A percentile compares a stretch with the other conserved stretches of the same genome.
These are phyloP conservation scores for Pissodes strobi DNA, from an alignment of 1,140 invertebrate species.

Conservation along the genomic window DNA sequence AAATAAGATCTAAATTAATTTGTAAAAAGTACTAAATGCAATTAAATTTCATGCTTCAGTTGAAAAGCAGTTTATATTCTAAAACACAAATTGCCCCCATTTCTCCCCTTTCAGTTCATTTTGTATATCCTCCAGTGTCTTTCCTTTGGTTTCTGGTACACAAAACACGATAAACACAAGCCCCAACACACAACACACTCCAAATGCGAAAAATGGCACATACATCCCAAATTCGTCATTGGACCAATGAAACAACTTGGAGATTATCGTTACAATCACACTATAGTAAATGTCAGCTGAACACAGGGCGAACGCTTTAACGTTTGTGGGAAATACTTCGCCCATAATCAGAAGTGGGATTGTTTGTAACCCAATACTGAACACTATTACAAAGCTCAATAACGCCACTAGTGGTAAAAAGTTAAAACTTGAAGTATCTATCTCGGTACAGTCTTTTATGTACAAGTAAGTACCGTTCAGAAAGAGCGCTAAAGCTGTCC, in stretches of 20 bases:
- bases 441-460: conserved; percentile 53
- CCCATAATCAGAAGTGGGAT: conserved; percentile 74
- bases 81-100: conserved; percentile 5
- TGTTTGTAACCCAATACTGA: conserved; percentile 70
- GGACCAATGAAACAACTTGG: conserved; percentile 70
- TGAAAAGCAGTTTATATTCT: neutral
- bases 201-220: conserved; percentile 75
- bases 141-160: conserved; percentile 83
- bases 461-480: conserved; percentile 66
- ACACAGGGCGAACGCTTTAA: conserved; percentile 71
- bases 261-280: conserved; percentile 72
- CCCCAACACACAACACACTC: conserved; percentile 65
- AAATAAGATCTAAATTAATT: too few relatives aligned
- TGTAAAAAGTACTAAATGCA: too few relatives aligned
- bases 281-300: conserved; percentile 72
- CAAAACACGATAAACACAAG: conserved; percentile 64
- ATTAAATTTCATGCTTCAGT: too few relatives aligned
- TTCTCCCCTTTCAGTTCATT: conserved; percentile 38
- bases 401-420: conserved; percentile 68
- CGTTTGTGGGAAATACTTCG: conserved; percentile 74
- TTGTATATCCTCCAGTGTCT: conserved; percentile 64
- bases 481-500: conserved; percentile 60
- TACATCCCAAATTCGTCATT: conserved; percentile 65
- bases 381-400: conserved; percentile 70
- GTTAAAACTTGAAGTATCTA: conserved; percentile 53